Conservation (phyloP, 2,888 invertebrate genomes). For the Cistogaster globosa region DNA sequence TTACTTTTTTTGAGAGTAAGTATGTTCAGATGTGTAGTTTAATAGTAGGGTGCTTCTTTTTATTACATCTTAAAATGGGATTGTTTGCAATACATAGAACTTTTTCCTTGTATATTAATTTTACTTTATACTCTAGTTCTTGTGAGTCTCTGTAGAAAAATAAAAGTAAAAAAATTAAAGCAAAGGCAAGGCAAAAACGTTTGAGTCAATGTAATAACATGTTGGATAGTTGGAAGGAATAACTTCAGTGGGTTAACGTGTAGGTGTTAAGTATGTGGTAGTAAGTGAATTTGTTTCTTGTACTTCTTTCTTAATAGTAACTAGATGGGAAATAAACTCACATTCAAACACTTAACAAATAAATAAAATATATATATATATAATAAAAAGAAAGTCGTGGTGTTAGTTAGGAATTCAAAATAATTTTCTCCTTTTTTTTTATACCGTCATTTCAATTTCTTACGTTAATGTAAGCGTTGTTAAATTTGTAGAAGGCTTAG, state of each 20-base stretch:
- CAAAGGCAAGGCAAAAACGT: background rate
- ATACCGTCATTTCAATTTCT: slow-evolving; percentile 61
- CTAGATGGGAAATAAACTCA: slow-evolving; percentile 28
- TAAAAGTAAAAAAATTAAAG: background rate
- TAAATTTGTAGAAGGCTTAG: slow-evolving; percentile 18
- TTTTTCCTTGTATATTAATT: slow-evolving; percentile 21
- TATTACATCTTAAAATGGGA: slow-evolving; percentile 33
- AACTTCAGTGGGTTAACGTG: background rate
- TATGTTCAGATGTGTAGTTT: background rate
- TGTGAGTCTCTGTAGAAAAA: slow-evolving; percentile 9
- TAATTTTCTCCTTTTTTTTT: slow-evolving; percentile 61
- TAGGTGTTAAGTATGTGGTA: background rate
- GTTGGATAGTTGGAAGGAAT: slow-evolving; percentile 11
- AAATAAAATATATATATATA: too few relatives aligned
- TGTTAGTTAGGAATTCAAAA: slow-evolving; percentile 53
- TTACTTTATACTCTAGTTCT: slow-evolving; percentile 9
- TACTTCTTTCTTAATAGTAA: slow-evolving; percentile 50
- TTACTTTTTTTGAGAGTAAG: background rate
- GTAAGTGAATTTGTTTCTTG: slow-evolving; percentile 50
- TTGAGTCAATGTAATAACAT: slow-evolving; percentile 43
- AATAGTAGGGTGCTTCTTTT: slow-evolving; percentile 32
- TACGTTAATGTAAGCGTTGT: slow-evolving; percentile 50
- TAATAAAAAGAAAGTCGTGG: slow-evolving; percentile 16
- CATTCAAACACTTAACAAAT: background rate
- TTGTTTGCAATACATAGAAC: background rate